Evolutionary conservation across 2,113 vertebrate genomes (phyloP).

Genomic region (Salvelinus fontinalis): DNA sequence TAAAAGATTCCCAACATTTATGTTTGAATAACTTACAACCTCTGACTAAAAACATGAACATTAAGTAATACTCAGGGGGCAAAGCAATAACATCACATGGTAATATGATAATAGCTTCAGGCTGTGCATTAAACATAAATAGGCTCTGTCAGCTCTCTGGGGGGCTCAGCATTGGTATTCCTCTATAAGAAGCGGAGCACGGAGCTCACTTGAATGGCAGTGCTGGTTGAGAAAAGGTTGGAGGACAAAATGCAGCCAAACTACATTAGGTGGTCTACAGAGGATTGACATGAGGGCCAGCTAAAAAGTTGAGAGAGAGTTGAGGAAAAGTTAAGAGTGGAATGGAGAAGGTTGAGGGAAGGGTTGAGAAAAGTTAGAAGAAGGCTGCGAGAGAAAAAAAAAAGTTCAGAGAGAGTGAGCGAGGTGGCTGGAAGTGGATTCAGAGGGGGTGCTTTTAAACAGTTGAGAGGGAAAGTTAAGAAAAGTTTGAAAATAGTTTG

Average conservation of each 20-base stretch:
- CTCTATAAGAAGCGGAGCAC: constrained; percentile 24
- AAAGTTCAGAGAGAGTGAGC: constrained; percentile 22
- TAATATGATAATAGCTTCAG: constrained; percentile 57
- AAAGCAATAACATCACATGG: constrained; percentile 41
- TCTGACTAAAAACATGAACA: constrained; percentile 51
- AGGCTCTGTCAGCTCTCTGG: constrained; percentile 30
- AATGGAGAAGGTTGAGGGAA: neutral
- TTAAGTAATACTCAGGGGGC: constrained; percentile 40
- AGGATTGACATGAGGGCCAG: too few relatives aligned
- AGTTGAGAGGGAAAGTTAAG: neutral
- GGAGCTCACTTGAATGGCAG: neutral
- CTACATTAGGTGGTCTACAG: too few relatives aligned
- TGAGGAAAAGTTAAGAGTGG: neutral
- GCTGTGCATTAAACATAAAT: constrained; percentile 51
- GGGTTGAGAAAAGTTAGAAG: too few relatives aligned
- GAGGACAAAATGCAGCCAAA: neutral
- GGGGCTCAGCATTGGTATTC: constrained; percentile 57
- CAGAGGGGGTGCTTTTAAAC: neutral
- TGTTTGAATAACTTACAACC: constrained; percentile 65
- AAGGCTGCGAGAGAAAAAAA: neutral
- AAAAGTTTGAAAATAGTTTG: neutral
- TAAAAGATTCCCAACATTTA: constrained; percentile 37
- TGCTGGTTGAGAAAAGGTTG: neutral
- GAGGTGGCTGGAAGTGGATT: neutral
- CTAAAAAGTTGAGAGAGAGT: neutral